Evolutionary conservation across 2,113 vertebrate species (phyloP), one percentile per base, ranked within the genome.

Genomic region (Aphelocoma coerulescens): DNA sequence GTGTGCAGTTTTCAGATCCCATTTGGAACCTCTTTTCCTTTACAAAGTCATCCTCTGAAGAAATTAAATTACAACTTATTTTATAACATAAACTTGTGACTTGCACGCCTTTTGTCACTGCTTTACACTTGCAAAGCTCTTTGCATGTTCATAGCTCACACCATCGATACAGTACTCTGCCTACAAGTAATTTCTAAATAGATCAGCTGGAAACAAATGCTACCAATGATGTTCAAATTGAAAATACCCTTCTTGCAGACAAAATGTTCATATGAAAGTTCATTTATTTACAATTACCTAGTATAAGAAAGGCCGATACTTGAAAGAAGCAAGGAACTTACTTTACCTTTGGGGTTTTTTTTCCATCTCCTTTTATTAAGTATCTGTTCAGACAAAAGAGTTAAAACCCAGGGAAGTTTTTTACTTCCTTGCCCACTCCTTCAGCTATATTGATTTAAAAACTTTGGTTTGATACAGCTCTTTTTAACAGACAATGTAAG

Each of bases 161-260:
- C 24, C 7, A 28, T 24, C 0, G 0, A 4, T 21, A 17, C 8
- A 3, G 19, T 30, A 30, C 10, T 44, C 48, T 65, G 4, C 37
- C 51, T 72, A 26, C 20, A 5, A 54, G 9, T 41, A 9, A 55
- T 68, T 76, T 44, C 54, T 51, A 62, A 76, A 41, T 9, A 81
- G 33, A 62, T 37, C 33, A 59, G 26, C 30, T 69, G 16, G 24
- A 89, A 91, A 39, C 8, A 79, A 83, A 81, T 11, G 27, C 33
- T 72, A 20, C 9, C 27, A 28, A 6, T 5, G 8, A 9, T 28
- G 39, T n/a, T 65, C 27, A 84, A 52, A 51, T 5, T 52, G 20
- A 76, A 82, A 68, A 61, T 46, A 30, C 7, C 65, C 26, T 52
- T 20, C 15, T 65, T 66, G 10, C 7, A 79, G 52, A 39, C 11